These are phyloP conservation scores for Xyliphius kryptos DNA, from an alignment of 2,113 vertebrate genomes.

Conservation along the genomic window DNA sequence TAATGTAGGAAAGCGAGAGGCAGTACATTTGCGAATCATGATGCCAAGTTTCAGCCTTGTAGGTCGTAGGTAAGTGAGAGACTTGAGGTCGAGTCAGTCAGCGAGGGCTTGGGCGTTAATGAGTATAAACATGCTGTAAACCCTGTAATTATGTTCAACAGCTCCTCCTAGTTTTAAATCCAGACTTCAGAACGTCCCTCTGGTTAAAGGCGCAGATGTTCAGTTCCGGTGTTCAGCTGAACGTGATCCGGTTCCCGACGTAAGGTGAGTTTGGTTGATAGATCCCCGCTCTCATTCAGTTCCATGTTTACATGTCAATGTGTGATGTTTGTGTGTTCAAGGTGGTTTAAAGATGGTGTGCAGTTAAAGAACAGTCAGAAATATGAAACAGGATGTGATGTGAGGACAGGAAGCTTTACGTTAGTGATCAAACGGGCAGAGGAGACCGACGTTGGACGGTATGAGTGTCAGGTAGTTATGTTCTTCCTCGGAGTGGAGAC, in stretches of 20 bases:
- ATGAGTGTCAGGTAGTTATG: slow-evolving; percentile 82
- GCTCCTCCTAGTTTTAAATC: slow-evolving; percentile 85
- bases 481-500: too few relatives aligned
- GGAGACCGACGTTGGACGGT: slow-evolving; percentile 77
- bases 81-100: too few relatives aligned
- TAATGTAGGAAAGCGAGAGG: too few relatives aligned
- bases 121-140: neutral
- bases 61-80: too few relatives aligned
- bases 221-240: slow-evolving; percentile 80
- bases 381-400: slow-evolving; percentile 71
- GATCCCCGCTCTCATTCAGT: too few relatives aligned
- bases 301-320: neutral
- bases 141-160: slow-evolving; percentile 43
- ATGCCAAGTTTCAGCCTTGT: too few relatives aligned
- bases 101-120: too few relatives aligned
- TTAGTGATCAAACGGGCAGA: slow-evolving; percentile 72
- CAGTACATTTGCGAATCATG: too few relatives aligned
- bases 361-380: slow-evolving; percentile 68
- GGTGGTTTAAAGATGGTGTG: slow-evolving; percentile 82
- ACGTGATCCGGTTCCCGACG: slow-evolving; percentile 73
- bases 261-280: slow-evolving; percentile 63
- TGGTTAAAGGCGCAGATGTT: slow-evolving; percentile 77
- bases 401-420: slow-evolving; percentile 72
- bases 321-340: slow-evolving; percentile 39
- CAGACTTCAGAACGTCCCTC: slow-evolving; percentile 75